Percentiles rank a stretch among this genome's conserved stretches.
These are phyloP conservation scores for Caenorhabditis wallacei DNA, from an alignment of 2,888 invertebrate species.

Conservation along the genomic window DNA sequence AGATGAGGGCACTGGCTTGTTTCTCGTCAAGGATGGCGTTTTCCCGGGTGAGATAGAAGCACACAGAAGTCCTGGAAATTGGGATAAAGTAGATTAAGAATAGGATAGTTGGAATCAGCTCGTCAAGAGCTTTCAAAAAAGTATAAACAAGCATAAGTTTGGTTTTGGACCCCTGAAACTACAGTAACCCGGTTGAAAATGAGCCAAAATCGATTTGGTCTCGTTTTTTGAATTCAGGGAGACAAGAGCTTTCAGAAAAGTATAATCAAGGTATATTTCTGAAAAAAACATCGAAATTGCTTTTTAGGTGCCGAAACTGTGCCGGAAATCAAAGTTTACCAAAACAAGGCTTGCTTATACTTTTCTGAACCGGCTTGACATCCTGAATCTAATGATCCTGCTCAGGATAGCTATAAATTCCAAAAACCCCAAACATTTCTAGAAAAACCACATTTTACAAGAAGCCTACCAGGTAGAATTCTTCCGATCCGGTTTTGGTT, in stretches of 20 bases:
- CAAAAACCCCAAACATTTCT: too few relatives aligned
- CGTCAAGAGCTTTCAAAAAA: too few relatives aligned
- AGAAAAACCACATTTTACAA: too few relatives aligned
- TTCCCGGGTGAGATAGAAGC: slow-evolving; percentile 60
- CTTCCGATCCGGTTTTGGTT: slow-evolving; percentile 42
- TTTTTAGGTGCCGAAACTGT: not conserved
- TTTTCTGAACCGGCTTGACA: not conserved
- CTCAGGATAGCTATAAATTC: too few relatives aligned
- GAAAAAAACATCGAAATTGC: too few relatives aligned
- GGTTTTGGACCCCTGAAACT: too few relatives aligned
- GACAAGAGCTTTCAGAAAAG: not conserved
- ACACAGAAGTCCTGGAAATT: slow-evolving; percentile 57
- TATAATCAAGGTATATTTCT: not conserved
- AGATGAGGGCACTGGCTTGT: slow-evolving; percentile 33
- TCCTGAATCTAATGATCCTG: not conserved
- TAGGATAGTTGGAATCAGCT: too few relatives aligned
- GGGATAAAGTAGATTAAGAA: not conserved
- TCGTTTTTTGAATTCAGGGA: not conserved
- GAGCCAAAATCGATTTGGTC: too few relatives aligned
- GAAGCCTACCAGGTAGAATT: slow-evolving; percentile 51
- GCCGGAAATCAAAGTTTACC: not conserved
- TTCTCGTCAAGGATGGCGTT: slow-evolving; percentile 61
- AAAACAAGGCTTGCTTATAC: slow-evolving; percentile 3
- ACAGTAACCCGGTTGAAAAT: too few relatives aligned
- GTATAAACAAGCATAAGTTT: too few relatives aligned